phyloP scores from a whole-genome alignment of 2,888 invertebrate species.

The Diarsia mendica region DNA sequence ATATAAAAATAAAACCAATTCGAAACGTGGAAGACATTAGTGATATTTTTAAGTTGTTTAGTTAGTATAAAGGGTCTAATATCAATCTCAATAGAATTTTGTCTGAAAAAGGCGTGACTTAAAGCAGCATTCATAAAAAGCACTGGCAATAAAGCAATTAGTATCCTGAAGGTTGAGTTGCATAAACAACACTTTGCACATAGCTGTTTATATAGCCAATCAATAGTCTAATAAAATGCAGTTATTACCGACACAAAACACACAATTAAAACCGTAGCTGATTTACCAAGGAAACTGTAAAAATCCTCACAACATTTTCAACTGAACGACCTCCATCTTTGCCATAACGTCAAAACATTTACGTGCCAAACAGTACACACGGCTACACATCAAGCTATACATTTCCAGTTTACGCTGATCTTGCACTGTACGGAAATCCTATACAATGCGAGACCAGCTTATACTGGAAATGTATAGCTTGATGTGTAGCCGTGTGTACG shows the following conservation, averaged over 20 bases:
- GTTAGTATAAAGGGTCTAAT: conserved; percentile 3
- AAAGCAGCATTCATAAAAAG: neutral
- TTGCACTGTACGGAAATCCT: too few species aligned
- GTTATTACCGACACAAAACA: conserved; percentile 22
- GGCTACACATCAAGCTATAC: too few species aligned
- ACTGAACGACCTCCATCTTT: conserved; percentile 8
- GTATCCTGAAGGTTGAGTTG: neutral
- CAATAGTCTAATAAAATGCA: conserved; percentile 33
- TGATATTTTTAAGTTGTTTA: conserved; percentile 16
- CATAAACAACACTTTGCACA: conserved; percentile 19
- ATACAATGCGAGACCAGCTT: too few species aligned
- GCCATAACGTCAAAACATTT: conserved; percentile 26
- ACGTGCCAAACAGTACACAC: neutral
- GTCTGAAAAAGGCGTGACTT: neutral
- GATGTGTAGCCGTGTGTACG: too few species aligned
- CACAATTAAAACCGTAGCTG: neutral
- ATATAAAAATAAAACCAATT: conserved; percentile 53
- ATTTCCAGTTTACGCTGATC: too few species aligned
- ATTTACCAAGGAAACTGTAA: conserved; percentile 16
- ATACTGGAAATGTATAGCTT: too few species aligned
- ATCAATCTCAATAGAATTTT: too few species aligned
- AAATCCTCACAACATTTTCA: neutral
- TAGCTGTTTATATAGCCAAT: conserved; percentile 24
- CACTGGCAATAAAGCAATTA: conserved; percentile 10
- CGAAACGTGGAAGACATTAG: conserved; percentile 43